Evolutionary conservation across 2,888 invertebrate species (phyloP).

Genomic region (Eupithecia exiguata): DNA sequence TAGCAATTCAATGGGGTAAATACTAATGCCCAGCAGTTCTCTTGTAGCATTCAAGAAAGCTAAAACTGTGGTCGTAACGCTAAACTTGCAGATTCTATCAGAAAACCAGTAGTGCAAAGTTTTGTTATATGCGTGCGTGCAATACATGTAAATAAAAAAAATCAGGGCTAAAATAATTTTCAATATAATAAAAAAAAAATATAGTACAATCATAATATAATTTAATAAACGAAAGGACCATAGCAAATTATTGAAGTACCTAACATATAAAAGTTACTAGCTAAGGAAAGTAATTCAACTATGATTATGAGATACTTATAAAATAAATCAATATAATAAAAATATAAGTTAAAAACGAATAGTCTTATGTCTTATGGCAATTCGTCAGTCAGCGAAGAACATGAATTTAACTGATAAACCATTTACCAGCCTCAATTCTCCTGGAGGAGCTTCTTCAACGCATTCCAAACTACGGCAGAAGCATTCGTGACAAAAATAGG

Average conservation of each 20-base stretch:
- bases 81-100: conserved; percentile 32
- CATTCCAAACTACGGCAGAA: conserved; percentile 38
- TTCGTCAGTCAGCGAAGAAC: conserved; percentile 31
- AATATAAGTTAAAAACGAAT: conserved; percentile 10
- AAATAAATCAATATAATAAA: conserved; percentile 8
- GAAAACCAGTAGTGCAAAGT: conserved; percentile 34
- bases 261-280: not conserved
- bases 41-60: conserved; percentile 26
- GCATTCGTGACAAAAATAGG: conserved; percentile 34
- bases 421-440: conserved; percentile 35
- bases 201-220: conserved; percentile 7
- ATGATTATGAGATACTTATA: conserved; percentile 5
- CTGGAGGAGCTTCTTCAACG: conserved; percentile 35
- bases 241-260: conserved; percentile 3
- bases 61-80: conserved; percentile 22
- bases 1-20: not conserved
- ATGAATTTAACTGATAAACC: conserved; percentile 33
- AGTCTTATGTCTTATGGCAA: conserved; percentile 15
- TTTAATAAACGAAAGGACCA: not conserved
- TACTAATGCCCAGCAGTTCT: conserved; percentile 19
- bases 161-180: not conserved
- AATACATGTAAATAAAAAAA: conserved; percentile 9
- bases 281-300: conserved; percentile 10
- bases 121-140: conserved; percentile 31
- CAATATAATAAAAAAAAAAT: conserved; percentile 13